These are phyloP conservation scores for Chrysopa pallens DNA, from an alignment of 1,140 invertebrate genomes.

Conservation along the genomic window DNA sequence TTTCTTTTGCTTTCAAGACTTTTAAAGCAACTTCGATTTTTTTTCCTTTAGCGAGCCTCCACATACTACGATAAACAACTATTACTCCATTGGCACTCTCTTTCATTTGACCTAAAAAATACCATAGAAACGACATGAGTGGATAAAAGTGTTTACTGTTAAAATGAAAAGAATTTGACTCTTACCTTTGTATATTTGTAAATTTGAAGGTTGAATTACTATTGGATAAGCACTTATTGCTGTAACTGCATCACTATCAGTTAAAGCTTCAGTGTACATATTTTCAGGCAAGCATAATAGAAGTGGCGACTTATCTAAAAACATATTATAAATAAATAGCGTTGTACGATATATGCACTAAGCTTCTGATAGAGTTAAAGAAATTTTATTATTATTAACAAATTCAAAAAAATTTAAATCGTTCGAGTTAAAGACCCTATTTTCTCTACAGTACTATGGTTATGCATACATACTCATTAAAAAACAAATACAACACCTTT, in stretches of 20 bases:
- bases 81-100: slow-evolving; percentile 38
- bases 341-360: too few relatives aligned
- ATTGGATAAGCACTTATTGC: slow-evolving; percentile 26
- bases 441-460: too few relatives aligned
- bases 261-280: slow-evolving; percentile 18
- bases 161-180: background rate
- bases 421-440: too few relatives aligned
- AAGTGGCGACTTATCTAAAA: slow-evolving; percentile 52
- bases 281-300: slow-evolving; percentile 40
- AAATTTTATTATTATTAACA: too few relatives aligned
- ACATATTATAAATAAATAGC: too few relatives aligned
- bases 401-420: too few relatives aligned
- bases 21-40: slow-evolving; percentile 60
- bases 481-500: too few relatives aligned
- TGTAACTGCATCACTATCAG: slow-evolving; percentile 26
- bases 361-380: too few relatives aligned
- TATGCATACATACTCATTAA: too few relatives aligned
- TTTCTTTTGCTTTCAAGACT: slow-evolving; percentile 41
- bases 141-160: background rate
- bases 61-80: slow-evolving; percentile 41
- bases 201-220: slow-evolving; percentile 38
- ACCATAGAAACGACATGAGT: slow-evolving; percentile 4
- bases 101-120: slow-evolving; percentile 33
- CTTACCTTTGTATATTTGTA: slow-evolving; percentile 42
- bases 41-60: slow-evolving; percentile 45